Evolutionary conservation across 1,140 invertebrate genomes (phyloP).

Genomic region (Idris sp.): DNA sequence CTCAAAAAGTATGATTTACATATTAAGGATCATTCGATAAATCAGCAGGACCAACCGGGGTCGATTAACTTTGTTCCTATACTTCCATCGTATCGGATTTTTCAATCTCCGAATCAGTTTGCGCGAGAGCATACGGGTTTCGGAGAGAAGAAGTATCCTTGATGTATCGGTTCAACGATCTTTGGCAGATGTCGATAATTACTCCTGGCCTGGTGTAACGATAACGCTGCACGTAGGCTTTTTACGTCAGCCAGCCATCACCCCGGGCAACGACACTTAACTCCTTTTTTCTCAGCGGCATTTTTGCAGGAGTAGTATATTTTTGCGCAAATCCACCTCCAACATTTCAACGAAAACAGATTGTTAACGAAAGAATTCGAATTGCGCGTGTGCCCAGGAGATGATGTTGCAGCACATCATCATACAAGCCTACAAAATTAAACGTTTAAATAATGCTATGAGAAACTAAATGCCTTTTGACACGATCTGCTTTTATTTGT

Average conservation of each 20-base stretch:
- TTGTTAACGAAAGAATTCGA: constrained; percentile 44
- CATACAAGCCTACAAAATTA: no score
- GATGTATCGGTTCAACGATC: constrained; percentile 63
- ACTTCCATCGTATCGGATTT: constrained; percentile 60
- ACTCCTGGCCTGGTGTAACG: constrained; percentile 55
- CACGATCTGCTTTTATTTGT: no score
- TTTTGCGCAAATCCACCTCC: constrained; percentile 21
- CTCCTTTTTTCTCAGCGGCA: constrained; percentile 35
- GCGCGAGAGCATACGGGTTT: constrained; percentile 37
- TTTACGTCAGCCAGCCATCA: constrained; percentile 41
- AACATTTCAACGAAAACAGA: constrained; percentile 14
- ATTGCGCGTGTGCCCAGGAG: constrained; percentile 3
- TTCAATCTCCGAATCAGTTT: constrained; percentile 58
- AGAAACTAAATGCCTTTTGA: no score
- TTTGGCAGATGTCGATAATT: constrained; percentile 65
- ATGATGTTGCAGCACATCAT: no score
- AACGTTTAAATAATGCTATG: no score
- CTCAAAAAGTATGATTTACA: constrained; percentile 51
- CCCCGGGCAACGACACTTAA: constrained; percentile 56
- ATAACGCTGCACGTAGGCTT: constrained; percentile 43
- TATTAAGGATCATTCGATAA: constrained; percentile 59
- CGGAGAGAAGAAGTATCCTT: constrained; percentile 35
- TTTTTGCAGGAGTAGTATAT: constrained; percentile 23
- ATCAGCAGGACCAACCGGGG: constrained; percentile 48
- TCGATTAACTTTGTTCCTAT: constrained; percentile 61